Evolutionary conservation across 2,888 invertebrate species (phyloP), one percentile per base, ranked within the genome.

Genomic region (Aplocera efformata): DNA sequence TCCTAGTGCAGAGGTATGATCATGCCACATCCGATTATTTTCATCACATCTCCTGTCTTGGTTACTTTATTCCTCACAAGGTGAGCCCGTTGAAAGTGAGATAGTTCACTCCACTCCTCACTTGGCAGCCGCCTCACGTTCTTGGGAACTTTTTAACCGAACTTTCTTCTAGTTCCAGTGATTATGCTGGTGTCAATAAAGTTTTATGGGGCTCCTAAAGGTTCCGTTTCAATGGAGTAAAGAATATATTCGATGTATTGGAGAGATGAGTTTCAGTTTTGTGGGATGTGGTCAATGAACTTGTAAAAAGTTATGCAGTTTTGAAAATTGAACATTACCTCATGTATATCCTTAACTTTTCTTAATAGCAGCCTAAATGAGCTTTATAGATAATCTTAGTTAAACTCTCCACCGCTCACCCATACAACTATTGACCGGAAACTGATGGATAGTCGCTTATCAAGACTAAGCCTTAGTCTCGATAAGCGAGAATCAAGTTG

Each of bases 31-130:
- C 64, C 58, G 54, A 24, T 37, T 34, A 17, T 24, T 34, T 28
- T 8, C 3, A 27, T 29, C 25, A 10, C 30, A 13, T 23, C 35
- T 26, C 31, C 26, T 61, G 67, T 63, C 64, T 67, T 53, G 34
- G 78, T 79, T 79, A 81, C 79, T 83, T 82, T 83, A 84, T 79
- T 81, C 82, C 56, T 72, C 63, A 64, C 61, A 70, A 78, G 79
- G 76, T 74, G 67, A 74, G 58, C 69, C 65, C 69, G 77, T 68
- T 73, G 80, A 82, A 83, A 83, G 82, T 79, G 79, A 82, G 82
- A 83, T 82, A 83, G 83, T 78, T 77, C 72, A 67, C 68, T 71
- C 61, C 59, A 66, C 67, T 67, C 66, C 47, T 55, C 43, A 43
- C 60, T 53, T 35, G 29, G 49, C 35, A 57, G 39, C 29, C 48